Base-by-base conservation (phyloP, 2,888 invertebrate genomes). In the Eristalis pertinax region DNA sequence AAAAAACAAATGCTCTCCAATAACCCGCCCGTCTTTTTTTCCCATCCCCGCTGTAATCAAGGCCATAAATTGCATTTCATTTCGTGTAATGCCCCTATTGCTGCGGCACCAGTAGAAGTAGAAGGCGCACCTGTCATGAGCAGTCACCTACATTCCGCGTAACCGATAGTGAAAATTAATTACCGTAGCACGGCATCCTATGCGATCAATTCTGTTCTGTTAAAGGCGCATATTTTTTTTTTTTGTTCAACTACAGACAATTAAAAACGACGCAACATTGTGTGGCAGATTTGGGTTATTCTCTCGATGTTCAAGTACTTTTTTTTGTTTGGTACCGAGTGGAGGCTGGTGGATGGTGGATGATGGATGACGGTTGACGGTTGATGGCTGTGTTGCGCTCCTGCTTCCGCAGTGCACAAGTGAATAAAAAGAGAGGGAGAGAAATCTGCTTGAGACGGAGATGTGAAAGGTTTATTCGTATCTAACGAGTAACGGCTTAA, bases 161-260 rank as follows among this genome's bases (percentile, higher is more conserved):
- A 24, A 68, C 35, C 62, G 77, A 73, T 78, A 76, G 73, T 68
- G 73, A 73, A 78, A 77, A 83, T 73, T 74, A 83, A 78, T 83
- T 73, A 41, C 22, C 62, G 19, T 2, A 26, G 43, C 43, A 7
- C 19, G 8, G 19, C 50, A 19, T 19, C 19, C 50, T 50, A 19
- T 19, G 50, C 50, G 19, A 50, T 50, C 50, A 19, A 50, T 50
- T 19, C 50, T 19, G 19, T 50, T 19, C 50, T 19, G 19, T 8
- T 19, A 8, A 19, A 50, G 10, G 8, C n/a, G 50, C 50, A 19
- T 19, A 19, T 19, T 5, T 8, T 50, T 19, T 19, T n/a, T 50
- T 32, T 5, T 32, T 19, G 1, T 50, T n/a, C 50, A 50, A 50
- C 19, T 8, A 19, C 7, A 19, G 50, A 19, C 19, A 50, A 50